Evolutionary conservation across 1,140 invertebrate genomes (phyloP).

Genomic region (Mamestra configurata): DNA sequence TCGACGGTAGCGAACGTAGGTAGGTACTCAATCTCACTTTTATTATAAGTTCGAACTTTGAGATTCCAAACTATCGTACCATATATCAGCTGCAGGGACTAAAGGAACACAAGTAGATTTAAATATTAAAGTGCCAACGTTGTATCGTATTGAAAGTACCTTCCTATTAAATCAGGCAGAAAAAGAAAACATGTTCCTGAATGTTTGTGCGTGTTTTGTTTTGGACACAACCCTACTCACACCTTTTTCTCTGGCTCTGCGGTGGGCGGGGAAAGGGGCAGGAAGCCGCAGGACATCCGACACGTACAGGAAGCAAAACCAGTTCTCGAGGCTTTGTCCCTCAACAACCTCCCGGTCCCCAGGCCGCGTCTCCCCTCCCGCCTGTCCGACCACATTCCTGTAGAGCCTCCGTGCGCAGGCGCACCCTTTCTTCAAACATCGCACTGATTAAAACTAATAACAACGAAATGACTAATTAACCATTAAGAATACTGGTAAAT

Average conservation of each 20-base stretch:
- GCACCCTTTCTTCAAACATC: slow-evolving; percentile 65
- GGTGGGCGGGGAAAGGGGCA: slow-evolving; percentile 74
- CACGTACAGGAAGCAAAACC: slow-evolving; percentile 87
- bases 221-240: slow-evolving; percentile 61
- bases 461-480: slow-evolving; percentile 20
- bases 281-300: slow-evolving; percentile 88
- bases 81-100: background rate
- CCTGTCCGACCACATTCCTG: slow-evolving; percentile 81
- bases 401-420: slow-evolving; percentile 74
- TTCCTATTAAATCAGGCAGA: background rate
- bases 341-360: slow-evolving; percentile 71
- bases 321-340: slow-evolving; percentile 85
- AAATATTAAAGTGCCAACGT: too few species aligned
- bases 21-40: background rate
- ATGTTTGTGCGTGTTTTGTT: slow-evolving; percentile 21
- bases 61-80: background rate
- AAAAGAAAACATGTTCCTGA: background rate
- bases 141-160: too few species aligned
- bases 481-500: background rate
- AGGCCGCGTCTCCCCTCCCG: slow-evolving; percentile 59
- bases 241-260: slow-evolving; percentile 65
- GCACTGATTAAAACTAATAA: slow-evolving; percentile 43
- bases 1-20: background rate
- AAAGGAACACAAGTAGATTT: too few species aligned
- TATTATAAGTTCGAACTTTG: background rate